phyloP scores from a whole-genome alignment of 2,797 vertebrate genomes.

The Picus viridis region DNA sequence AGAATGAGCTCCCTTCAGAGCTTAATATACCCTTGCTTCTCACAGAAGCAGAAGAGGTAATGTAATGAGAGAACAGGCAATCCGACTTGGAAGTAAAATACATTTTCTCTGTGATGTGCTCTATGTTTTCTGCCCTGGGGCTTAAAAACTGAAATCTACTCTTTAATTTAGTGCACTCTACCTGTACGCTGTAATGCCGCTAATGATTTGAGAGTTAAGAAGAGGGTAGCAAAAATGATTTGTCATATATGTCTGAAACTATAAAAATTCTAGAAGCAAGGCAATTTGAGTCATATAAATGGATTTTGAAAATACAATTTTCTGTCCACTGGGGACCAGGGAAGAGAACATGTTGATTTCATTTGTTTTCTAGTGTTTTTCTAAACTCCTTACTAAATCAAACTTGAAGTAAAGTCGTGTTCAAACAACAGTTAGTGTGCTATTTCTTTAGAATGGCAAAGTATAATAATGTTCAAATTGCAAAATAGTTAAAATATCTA shows the following conservation, averaged over 20 bases:
- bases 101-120: constrained; percentile 65
- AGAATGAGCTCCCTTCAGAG: constrained; percentile 62
- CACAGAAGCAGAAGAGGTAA: constrained; percentile 11
- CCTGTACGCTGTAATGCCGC: constrained; percentile 32
- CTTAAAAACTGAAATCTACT: constrained; percentile 58
- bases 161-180: constrained; percentile 65
- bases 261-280: constrained; percentile 35
- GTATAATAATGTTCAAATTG: not conserved
- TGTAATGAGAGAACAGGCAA: constrained; percentile 56
- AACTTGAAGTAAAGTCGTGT: not conserved
- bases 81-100: constrained; percentile 63
- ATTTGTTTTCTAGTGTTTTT: not conserved
- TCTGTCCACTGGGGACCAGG: constrained; percentile 1
- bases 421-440: not conserved
- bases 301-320: constrained; percentile 46
- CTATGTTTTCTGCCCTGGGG: constrained; percentile 66
- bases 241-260: constrained; percentile 39
- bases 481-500: not conserved
- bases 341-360: not conserved
- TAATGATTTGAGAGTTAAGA: constrained; percentile 60
- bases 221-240: constrained; percentile 33
- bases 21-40: constrained; percentile 45
- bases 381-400: constrained; percentile 7
- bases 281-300: constrained; percentile 17
- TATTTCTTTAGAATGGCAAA: not conserved